Evolutionary conservation across 2,797 vertebrate species (phyloP).

Genomic region (Silurus aristotelis): DNA sequence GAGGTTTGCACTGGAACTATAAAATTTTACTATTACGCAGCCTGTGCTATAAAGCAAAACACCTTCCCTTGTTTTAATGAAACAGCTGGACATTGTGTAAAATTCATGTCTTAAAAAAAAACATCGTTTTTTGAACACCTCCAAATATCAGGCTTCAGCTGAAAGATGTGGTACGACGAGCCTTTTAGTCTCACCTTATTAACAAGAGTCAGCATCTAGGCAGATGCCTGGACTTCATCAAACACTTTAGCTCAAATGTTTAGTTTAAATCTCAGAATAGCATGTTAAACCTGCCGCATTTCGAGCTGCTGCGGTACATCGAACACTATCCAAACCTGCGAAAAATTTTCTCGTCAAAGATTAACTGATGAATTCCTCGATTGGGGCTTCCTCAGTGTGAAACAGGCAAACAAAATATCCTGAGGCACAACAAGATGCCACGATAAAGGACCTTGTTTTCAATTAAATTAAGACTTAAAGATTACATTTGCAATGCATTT

Average conservation of each 20-base stretch:
- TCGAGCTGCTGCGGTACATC: constrained; percentile 54
- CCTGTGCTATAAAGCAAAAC: constrained; percentile 29
- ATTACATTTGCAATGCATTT: constrained; percentile 27
- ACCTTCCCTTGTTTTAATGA: neutral
- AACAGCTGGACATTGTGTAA: neutral
- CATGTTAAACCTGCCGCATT: constrained; percentile 56
- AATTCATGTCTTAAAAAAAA: neutral
- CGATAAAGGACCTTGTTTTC: constrained; percentile 66
- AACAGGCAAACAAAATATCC: constrained; percentile 61
- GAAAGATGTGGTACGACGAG: constrained; percentile 48
- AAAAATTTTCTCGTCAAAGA: constrained; percentile 40
- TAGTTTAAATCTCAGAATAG: constrained; percentile 63
- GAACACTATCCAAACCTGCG: constrained; percentile 52
- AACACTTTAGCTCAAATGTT: constrained; percentile 65
- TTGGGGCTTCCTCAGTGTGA: constrained; percentile 63
- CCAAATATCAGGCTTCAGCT: constrained; percentile 17
- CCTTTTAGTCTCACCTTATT: constrained; percentile 61
- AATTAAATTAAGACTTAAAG: constrained; percentile 43
- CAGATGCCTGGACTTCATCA: constrained; percentile 68
- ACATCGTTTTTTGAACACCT: constrained; percentile 3
- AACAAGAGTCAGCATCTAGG: constrained; percentile 59
- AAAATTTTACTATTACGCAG: constrained; percentile 44
- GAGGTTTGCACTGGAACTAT: constrained; percentile 57
- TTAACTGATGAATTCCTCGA: constrained; percentile 38
- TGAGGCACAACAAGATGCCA: constrained; percentile 52